Evolutionary conservation across 2,113 vertebrate species (phyloP).

Genomic region (Calidris pugnax): DNA sequence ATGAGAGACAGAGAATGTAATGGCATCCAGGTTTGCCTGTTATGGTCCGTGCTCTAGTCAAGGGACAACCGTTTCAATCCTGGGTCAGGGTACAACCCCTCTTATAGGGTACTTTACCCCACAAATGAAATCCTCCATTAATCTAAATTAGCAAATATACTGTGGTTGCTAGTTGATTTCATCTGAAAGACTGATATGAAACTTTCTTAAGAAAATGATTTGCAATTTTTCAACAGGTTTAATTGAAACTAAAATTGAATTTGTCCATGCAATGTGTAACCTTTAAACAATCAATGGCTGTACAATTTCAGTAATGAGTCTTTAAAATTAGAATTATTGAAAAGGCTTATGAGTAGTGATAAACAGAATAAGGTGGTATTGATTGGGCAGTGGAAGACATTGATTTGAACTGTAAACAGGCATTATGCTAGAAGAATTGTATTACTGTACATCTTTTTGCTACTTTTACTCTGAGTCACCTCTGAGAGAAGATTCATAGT

Average conservation of each 20-base stretch:
- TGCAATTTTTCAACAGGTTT: constrained; percentile 12
- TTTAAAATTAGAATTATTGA: constrained; percentile 75
- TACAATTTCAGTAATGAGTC: constrained; percentile 56
- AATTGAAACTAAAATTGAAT: constrained; percentile 50
- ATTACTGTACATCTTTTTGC: background rate
- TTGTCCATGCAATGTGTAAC: constrained; percentile 51
- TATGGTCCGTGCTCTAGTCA: background rate
- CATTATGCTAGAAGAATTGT: constrained; percentile 37
- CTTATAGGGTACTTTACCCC: background rate
- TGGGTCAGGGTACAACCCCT: background rate
- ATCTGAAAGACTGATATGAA: background rate
- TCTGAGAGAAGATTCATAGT: constrained; percentile 17
- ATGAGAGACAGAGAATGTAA: background rate
- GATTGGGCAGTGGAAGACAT: constrained; percentile 49
- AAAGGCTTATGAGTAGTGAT: constrained; percentile 64
- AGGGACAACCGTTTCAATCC: background rate
- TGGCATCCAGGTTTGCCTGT: background rate
- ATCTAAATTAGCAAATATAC: background rate
- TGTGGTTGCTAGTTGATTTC: background rate
- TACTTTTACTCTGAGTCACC: background rate
- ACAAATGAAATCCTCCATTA: background rate
- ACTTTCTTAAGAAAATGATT: background rate
- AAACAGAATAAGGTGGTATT: constrained; percentile 66
- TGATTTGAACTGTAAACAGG: constrained; percentile 53
- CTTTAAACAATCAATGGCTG: constrained; percentile 72